Conservation (phyloP, 2,888 invertebrate genomes). For the Caenorhabditis afra region DNA sequence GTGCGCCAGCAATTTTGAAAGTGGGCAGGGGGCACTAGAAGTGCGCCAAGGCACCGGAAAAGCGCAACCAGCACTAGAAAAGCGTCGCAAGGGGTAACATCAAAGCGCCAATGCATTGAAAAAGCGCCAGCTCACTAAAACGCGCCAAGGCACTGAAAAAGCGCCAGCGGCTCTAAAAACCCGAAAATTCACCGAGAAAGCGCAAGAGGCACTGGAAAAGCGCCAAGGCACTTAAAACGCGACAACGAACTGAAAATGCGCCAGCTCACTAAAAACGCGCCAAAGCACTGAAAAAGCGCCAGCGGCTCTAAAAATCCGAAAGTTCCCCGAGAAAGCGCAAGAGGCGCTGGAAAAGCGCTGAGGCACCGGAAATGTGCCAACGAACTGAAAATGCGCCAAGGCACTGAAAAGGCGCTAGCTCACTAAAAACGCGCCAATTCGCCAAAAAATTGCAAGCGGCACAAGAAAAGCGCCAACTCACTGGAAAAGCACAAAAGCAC, state of each 20-base stretch:
- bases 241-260: neutral
- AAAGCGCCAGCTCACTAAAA: neutral
- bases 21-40: too few species aligned
- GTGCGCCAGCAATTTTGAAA: too few species aligned
- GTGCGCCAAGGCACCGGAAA: too few species aligned
- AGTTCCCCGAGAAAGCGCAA: too few species aligned
- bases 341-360: neutral
- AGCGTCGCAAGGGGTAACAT: neutral
- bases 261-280: neutral
- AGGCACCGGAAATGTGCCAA: neutral
- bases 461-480: neutral
- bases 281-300: too few species aligned
- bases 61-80: too few species aligned
- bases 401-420: neutral
- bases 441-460: too few species aligned
- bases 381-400: neutral
- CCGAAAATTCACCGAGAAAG: neutral
- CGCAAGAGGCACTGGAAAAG: too few species aligned
- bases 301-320: too few species aligned
- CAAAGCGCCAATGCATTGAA: neutral
- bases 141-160: neutral
- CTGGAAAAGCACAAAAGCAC: neutral
- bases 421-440: neutral
- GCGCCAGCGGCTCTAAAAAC: neutral
- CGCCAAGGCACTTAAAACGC: neutral